Evolutionary conservation across 2,888 invertebrate species (phyloP), one percentile per base, ranked within the genome.

Genomic region (Eueremaeus valkanovi): DNA sequence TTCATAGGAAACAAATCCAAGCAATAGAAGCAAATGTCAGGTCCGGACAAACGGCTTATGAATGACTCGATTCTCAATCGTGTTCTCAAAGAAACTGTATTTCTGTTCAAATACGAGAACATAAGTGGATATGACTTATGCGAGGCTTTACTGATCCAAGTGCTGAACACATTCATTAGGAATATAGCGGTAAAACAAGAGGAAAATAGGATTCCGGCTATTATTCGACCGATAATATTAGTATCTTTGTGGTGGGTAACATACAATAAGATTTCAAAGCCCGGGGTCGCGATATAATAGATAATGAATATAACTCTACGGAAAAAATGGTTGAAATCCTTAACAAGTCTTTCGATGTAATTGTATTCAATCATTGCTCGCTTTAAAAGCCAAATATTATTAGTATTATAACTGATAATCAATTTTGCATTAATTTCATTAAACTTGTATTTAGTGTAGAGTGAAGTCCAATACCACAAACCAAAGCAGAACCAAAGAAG

Each of bases 1-100:
- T 55, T 55, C 55, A 55, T 55, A 9, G 55, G 55, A 27, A 55
- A 55, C 27, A 55, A 55, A 55, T 55, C 55, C 24, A 9, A 55
- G 55, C 55, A 55, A 55, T 55, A 27, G 11, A 55, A 55, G 2
- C 55, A 24, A 55, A 55, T 55, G 24, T 24, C 24, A 27, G 55
- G 27, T 24, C 27, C 55, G 16, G 9, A 27, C 55, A 55, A 27
- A 5, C 13, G 2, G 11, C 27, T 27, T 6, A 27, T 55, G 27
- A 55, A 55, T 27, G 55, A 55, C 55, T 27, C 11, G 2, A 55
- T 55, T 27, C 8, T 24, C 21, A 55, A 9, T 27, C 27, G 24
- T 27, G 8, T 6, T 0, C 11, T 55, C 27, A 55, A 9, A 13
- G 27, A 16, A 27, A 27, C 9, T 6, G 8, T 2, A 13, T 9